Evolutionary conservation across 2,797 vertebrate genomes (phyloP), one percentile per base, ranked within the genome.

Genomic region (Vultur gryphus): DNA sequence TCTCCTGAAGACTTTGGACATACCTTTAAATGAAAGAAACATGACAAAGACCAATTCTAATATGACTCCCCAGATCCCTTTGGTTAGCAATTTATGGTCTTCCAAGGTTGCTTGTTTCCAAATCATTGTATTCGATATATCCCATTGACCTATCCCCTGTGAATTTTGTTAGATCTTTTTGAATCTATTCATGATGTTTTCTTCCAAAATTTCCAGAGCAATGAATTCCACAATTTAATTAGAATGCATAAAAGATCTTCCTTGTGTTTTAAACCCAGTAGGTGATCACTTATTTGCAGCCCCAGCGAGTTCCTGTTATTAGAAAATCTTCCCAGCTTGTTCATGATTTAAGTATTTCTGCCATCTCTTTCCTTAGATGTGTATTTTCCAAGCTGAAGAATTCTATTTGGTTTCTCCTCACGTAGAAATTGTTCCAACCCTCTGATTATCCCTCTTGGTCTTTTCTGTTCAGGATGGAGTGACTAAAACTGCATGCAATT

Each of bases 1-100:
- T 99, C 69, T 99, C 99, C 96, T 99, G 97, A 89, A 99, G 98
- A 96, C 99, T 99, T 92, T 99, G 99, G 83, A 99, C 98, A 67
- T 99, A 99, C 99, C 99, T 99, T 95, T 93, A 69, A 93, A 96
- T 24, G 51, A 97, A 89, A 93, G 73, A 97, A 95, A 89, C 1
- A 19, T 29, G 29, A 85, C 33, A 92, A 92, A 93, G 23, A 77
- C 28, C 16, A 79, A 2, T 83, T 69, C 20, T 81, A 69, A 54
- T 49, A 58, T 9, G 5, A 16, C 26, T 77, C 39, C 48, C 31
- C 14, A 77, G 43, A 61, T 70, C 25, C 58, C 55, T 77, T 19
- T 57, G 24, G 24, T 93, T 95, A 82, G 85, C 29, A 80, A 28
- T 81, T 67, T 67, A 57, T 51, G 33, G 28, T 84, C 20, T 93